These are phyloP conservation scores for Listronotus oregonensis DNA, from an alignment of 1,140 invertebrate species.

Conservation along the genomic window DNA sequence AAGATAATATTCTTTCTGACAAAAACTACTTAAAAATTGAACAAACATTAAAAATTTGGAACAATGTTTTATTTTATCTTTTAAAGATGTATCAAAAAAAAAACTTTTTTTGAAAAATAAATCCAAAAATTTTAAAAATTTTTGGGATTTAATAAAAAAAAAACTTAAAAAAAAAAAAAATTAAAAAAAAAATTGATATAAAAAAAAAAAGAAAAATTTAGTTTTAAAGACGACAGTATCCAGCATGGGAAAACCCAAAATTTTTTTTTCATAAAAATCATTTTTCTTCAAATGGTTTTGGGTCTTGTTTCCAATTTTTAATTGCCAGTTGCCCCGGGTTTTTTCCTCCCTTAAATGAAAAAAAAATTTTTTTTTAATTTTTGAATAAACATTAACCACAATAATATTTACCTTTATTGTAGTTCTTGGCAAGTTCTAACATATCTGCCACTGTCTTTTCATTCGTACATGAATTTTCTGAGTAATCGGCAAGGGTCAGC, in stretches of 20 bases:
- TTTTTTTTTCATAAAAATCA: conserved; percentile 97
- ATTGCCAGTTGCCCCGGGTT: conserved; percentile 98
- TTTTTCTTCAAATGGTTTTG: conserved; percentile 99
- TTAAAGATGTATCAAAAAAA: no score
- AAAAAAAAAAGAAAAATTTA: conserved; percentile 10
- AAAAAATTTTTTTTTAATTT: neutral
- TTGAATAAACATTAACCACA: neutral
- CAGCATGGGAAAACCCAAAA: conserved; percentile 98
- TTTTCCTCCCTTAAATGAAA: conserved; percentile 96
- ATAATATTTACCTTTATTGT: conserved; percentile 76
- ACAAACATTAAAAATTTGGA: no score
- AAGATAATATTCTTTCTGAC: no score
- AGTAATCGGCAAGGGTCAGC: conserved; percentile 91
- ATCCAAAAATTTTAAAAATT: no score
- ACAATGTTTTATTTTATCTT: no score
- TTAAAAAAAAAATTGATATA: conserved; percentile 13
- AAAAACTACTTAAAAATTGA: no score
- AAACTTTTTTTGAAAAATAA: no score
- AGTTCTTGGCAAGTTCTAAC: conserved; percentile 96
- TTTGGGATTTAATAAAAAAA: no score
- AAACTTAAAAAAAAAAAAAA: neutral
- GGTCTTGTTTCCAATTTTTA: conserved; percentile 99
- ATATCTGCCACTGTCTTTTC: conserved; percentile 95
- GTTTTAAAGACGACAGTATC: conserved; percentile 93
- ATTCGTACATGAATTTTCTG: conserved; percentile 89